Conservation (phyloP, 2,888 invertebrate genomes). For the Smittia aterrima region DNA sequence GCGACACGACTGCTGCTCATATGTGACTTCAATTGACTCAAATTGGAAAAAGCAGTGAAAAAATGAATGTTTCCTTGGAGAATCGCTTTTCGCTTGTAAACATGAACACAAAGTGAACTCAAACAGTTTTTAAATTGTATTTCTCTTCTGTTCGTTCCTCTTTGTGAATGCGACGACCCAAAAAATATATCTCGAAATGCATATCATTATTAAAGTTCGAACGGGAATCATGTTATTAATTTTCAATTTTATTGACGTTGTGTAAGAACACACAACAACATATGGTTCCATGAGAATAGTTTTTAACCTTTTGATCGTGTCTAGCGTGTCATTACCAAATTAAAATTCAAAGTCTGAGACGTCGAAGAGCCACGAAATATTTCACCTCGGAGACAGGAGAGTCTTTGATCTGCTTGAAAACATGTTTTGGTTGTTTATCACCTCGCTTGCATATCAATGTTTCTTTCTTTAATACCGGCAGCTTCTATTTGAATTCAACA, state of each 20-base stretch:
- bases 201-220: slow-evolving; percentile 15
- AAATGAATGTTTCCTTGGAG: no score
- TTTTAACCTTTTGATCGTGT: slow-evolving; percentile 25
- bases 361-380: slow-evolving; percentile 10
- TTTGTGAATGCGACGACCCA: no score
- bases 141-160: no score
- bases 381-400: slow-evolving; percentile 9
- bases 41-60: no score
- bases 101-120: no score
- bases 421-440: slow-evolving; percentile 27
- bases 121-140: no score
- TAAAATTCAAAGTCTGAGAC: slow-evolving; percentile 21
- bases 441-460: slow-evolving; percentile 15
- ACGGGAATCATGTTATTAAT: slow-evolving; percentile 33
- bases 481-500: no score
- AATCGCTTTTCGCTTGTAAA: no score
- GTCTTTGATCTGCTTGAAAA: slow-evolving; percentile 33
- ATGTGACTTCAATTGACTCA: no score
- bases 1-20: no score
- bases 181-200: slow-evolving; percentile 3
- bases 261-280: not conserved
- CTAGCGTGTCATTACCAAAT: slow-evolving; percentile 11
- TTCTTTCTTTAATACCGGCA: no score
- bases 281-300: not conserved
- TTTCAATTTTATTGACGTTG: slow-evolving; percentile 10